Base-by-base conservation (phyloP, 1,140 invertebrate species). In the Physella acuta region DNA sequence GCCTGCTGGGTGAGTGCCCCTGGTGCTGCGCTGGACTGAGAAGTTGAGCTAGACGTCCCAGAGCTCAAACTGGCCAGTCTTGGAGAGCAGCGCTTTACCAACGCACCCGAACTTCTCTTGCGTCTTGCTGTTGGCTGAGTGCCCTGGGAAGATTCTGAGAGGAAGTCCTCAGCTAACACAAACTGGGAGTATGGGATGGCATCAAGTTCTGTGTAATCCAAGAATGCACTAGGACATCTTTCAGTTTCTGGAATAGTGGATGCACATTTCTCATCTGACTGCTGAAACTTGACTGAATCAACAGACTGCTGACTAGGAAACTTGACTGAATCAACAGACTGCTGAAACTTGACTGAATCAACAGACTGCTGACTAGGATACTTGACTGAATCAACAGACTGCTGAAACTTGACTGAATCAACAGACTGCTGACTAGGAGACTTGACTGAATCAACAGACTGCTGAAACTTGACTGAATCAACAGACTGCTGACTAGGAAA, bases 191-290 rank as follows among this genome's bases (percentile, higher is more conserved):
- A 75, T 59, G 70, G 70, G 44, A 75, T 72, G 3, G 49, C 64
- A 59, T 75, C 73, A 26, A 75, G 39, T 63, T 75, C 73, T 34
- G 73, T 75, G 30, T 62, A 75, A 36, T 72, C 63, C 14, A 49
- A 55, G 33, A 65, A 71, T 3, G n/a, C n/a, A n/a, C n/a, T n/a
- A n/a, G n/a, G n/a, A n/a, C n/a, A n/a, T n/a, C 39, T 44, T 44
- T 44, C 39, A 44, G 8, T 11, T 44, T 11, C 20, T 11, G 20
- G 20, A 8, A 44, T 44, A 11, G 8, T 44, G 39, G 20, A 44
- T 20, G 20, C 20, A 8, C 20, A 44, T 44, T 44, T 44, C 8
- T 11, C 20, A 44, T 20, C 8, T 44, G 39, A 44, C 39, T 44
- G 39, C 20, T 20, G 20, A 44, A 11, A 11, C 20, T 11, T 11